Base-by-base conservation (phyloP, 2,797 vertebrate species). In the Poecilia picta region DNA sequence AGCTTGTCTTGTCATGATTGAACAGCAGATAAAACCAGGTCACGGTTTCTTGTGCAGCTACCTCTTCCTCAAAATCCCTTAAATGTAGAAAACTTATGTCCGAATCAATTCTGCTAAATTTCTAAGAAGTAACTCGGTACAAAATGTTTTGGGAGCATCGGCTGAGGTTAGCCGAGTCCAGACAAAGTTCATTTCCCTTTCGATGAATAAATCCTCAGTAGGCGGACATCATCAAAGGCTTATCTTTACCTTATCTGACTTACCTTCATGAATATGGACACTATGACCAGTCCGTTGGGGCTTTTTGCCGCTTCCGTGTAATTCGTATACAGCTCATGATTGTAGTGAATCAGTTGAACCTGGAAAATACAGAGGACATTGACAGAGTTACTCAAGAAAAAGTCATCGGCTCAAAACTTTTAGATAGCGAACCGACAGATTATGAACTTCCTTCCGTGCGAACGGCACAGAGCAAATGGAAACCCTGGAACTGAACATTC, bases 181-280 rank as follows among this genome's bases (percentile, higher is more conserved):
- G 4, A 55, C 72, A 57, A 49, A 72, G 73, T 74, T 23, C 1
- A 3, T n/a, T 28, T 36, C 18, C 49, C n/a, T 36, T 71, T 33
- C 28, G 73, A 25, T 64, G 72, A 77, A 39, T 53, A 57, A 33
- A 81, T 53, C 51, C n/a, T 62, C 39, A 45, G 31, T 73, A 79
- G 20, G 11, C 1, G 5, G 41, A 13, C 41, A 68, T 39, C 28
- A 64, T 75, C 43, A 62, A 77, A 64, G 7, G 66, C 16, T 70
- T 72, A 53, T 31, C 68, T 71, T 71, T 28, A 46, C 43, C 43
- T 28, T 28, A 18, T 76, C 47, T 66, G 45, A 71, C 94, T 97
- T 94, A 99, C 98, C 97, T 99, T 99, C 97, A 99, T 99, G 95
- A 99, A 99, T 97, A 99, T 99, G 90, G 98, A 98, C 93, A 99